Conservation (phyloP, 2,888 invertebrate species). For the Pyrgus malvae region DNA sequence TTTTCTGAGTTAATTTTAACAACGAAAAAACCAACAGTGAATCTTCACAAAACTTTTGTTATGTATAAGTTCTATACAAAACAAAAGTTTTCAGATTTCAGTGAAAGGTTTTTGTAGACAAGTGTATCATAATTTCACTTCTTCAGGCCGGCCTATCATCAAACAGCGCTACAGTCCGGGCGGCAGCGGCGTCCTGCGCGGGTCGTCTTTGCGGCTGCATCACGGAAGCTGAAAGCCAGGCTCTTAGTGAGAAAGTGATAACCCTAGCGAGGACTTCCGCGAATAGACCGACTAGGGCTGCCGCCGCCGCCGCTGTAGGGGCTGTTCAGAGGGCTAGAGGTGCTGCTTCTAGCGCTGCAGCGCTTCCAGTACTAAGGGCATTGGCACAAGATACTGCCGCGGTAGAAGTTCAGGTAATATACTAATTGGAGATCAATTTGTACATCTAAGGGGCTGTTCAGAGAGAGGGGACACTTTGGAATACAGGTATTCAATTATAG, state of each 20-base stretch:
- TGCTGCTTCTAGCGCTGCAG: slow-evolving; percentile 97
- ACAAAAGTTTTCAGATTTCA: too few relatives aligned
- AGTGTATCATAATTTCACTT: background rate
- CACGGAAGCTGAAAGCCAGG: slow-evolving; percentile 60
- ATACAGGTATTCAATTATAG: too few relatives aligned
- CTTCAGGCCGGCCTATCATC: slow-evolving; percentile 86
- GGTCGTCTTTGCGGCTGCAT: slow-evolving; percentile 87
- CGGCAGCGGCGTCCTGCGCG: slow-evolving; percentile 96
- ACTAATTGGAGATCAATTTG: background rate
- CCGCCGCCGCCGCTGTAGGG: slow-evolving; percentile 90
- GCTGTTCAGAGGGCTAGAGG: slow-evolving; percentile 97
- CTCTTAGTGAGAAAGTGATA: slow-evolving; percentile 60
- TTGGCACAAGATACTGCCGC: slow-evolving; percentile 96
- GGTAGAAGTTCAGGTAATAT: slow-evolving; percentile 94
- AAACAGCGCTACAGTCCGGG: slow-evolving; percentile 90
- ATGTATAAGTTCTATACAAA: too few relatives aligned
- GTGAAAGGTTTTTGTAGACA: too few relatives aligned
- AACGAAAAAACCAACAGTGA: too few relatives aligned
- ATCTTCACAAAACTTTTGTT: too few relatives aligned
- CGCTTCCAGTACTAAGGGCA: slow-evolving; percentile 96
- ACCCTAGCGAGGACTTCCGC: slow-evolving; percentile 54
- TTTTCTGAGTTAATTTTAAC: too few relatives aligned
- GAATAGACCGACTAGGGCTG: slow-evolving; percentile 44
- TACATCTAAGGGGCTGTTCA: too few relatives aligned
- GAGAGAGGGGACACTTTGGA: too few relatives aligned